Evolutionary conservation across 2,888 invertebrate genomes (phyloP).

Genomic region (Lucinisca nassula): DNA sequence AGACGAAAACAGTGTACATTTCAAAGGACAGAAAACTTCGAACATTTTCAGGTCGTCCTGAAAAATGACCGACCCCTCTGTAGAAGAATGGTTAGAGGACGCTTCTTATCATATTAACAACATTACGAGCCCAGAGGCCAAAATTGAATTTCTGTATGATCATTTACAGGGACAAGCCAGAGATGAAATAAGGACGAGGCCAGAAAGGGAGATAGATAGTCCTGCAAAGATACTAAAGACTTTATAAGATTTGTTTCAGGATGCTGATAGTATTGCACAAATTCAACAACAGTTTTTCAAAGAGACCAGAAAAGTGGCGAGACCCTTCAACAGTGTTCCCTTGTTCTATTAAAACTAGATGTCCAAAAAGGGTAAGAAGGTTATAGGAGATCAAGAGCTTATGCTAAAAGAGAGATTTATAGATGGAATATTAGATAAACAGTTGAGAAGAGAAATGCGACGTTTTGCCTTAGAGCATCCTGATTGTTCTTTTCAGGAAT

Average conservation of each 20-base stretch:
- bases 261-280: conserved; percentile 33
- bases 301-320: conserved; percentile 28
- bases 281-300: conserved; percentile 43
- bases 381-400: conserved; percentile 23
- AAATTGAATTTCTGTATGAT: conserved; percentile 27
- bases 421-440: conserved; percentile 34
- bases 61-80: background rate
- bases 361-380: background rate
- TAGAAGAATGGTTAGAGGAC: conserved; percentile 38
- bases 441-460: conserved; percentile 29
- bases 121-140: conserved; percentile 14
- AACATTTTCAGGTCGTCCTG: conserved; percentile 21
- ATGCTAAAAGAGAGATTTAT: conserved; percentile 38
- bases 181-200: conserved; percentile 11
- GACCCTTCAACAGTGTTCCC: conserved; percentile 41
- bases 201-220: conserved; percentile 18
- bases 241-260: conserved; percentile 16
- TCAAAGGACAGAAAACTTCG: conserved; percentile 29
- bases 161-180: conserved; percentile 31
- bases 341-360: conserved; percentile 30
- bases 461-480: conserved; percentile 10
- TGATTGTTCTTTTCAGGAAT: conserved; percentile 24
- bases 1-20: conserved; percentile 21
- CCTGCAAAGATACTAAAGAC: conserved; percentile 32
- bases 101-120: conserved; percentile 23